A percentile compares a stretch with the other conserved stretches of the same genome.
Evolutionary conservation across 2,888 invertebrate species (phyloP).

Genomic region (Calliopum simillimum): DNA sequence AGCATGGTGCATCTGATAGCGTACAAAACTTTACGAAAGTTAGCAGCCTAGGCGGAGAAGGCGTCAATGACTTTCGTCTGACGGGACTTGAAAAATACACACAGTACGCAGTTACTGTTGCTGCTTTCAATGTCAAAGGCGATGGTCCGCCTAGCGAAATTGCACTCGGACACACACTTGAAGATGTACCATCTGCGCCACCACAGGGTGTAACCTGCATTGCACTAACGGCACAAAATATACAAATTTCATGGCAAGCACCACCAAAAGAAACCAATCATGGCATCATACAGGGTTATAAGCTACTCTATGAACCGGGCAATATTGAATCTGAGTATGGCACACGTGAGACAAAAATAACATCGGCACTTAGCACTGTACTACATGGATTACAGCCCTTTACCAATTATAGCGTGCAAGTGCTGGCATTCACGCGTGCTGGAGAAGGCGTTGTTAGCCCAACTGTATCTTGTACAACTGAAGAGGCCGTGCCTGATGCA

Average conservation of each 20-base stretch:
- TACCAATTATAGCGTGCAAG: constrained; percentile 75
- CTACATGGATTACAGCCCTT: constrained; percentile 72
- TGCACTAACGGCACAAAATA: constrained; percentile 77
- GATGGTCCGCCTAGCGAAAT: constrained; percentile 81
- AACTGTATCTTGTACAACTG: constrained; percentile 71
- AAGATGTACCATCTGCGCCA: constrained; percentile 75
- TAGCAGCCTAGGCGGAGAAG: constrained; percentile 68
- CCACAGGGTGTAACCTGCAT: constrained; percentile 77
- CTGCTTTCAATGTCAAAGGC: constrained; percentile 84
- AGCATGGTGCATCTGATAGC: constrained; percentile 66
- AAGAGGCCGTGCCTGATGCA: constrained; percentile 73
- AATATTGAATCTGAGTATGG: constrained; percentile 62
- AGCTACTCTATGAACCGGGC: constrained; percentile 75
- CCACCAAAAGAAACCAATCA: constrained; percentile 75
- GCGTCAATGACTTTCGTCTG: constrained; percentile 72
- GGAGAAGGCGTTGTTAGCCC: constrained; percentile 73
- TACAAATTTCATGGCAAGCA: constrained; percentile 78
- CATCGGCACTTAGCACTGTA: constrained; percentile 70
- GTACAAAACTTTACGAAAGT: constrained; percentile 63
- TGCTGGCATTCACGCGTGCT: constrained; percentile 73
- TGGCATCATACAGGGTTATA: constrained; percentile 81
- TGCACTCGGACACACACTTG: constrained; percentile 66
- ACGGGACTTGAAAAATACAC: constrained; percentile 81
- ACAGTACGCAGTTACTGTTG: constrained; percentile 81
- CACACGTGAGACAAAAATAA: constrained; percentile 69